A percentile compares a stretch with the other conserved stretches of the same genome.
Conservation (phyloP, 2,797 vertebrate genomes). For the Enteromius thamalakanensis region DNA sequence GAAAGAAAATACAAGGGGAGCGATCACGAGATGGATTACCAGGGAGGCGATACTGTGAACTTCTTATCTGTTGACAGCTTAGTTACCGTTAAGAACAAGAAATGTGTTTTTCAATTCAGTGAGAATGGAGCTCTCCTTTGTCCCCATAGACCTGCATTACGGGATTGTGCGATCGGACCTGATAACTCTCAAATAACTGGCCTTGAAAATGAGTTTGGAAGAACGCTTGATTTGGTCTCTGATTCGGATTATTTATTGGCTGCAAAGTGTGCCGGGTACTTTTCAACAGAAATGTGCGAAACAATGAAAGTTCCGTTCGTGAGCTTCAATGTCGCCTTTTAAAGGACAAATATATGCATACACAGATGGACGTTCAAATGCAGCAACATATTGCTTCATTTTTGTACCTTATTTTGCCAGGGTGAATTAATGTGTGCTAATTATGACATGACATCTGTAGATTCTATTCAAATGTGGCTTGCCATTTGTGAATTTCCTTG, state of each 20-base stretch:
- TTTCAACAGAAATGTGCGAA: conserved; percentile 46
- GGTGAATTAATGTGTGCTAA: conserved; percentile 28
- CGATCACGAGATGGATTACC: conserved; percentile 79
- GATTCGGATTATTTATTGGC: conserved; percentile 69
- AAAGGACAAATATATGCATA: conserved; percentile 28
- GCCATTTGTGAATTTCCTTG: conserved; percentile 37
- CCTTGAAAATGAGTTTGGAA: conserved; percentile 68
- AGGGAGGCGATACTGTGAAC: conserved; percentile 74
- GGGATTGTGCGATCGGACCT: conserved; percentile 72
- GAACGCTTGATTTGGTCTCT: conserved; percentile 63
- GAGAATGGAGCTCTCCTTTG: conserved; percentile 78
- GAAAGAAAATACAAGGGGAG: conserved; percentile 79
- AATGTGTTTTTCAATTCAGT: conserved; percentile 81
- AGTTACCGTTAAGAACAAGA: conserved; percentile 78
- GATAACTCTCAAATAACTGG: conserved; percentile 80
- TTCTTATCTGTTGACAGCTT: conserved; percentile 84
- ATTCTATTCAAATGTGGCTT: conserved; percentile 42
- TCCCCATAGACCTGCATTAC: conserved; percentile 80
- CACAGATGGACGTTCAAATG: conserved; percentile 18
- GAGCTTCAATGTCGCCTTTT: conserved; percentile 24
- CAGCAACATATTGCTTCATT: conserved; percentile 2
- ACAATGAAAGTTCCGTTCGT: conserved; percentile 44
- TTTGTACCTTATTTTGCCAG: conserved; percentile 6
- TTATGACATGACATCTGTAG: conserved; percentile 44
- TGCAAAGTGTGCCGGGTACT: conserved; percentile 53